Evolutionary conservation across 2,888 invertebrate genomes (phyloP).

Genomic region (Abrostola triplasia): DNA sequence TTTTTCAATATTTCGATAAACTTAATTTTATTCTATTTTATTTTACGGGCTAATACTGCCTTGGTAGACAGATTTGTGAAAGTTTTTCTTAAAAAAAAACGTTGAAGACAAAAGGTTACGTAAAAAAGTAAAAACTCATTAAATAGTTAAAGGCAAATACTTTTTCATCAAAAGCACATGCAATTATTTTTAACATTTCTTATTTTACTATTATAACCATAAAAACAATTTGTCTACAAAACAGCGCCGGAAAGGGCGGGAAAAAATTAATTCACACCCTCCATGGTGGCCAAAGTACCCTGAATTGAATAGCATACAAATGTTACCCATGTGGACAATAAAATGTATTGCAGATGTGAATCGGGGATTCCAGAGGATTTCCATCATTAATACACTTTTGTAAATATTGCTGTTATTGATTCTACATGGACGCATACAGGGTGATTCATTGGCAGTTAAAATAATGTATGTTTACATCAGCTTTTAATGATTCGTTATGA

Average conservation of each 20-base stretch:
- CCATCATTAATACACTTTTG: constrained; percentile 69
- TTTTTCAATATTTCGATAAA: too few species aligned
- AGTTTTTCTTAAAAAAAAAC: neutral
- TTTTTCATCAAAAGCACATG: constrained; percentile 9
- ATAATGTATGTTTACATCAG: constrained; percentile 38
- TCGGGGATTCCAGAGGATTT: constrained; percentile 61
- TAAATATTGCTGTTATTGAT: constrained; percentile 62
- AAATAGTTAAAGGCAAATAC: neutral
- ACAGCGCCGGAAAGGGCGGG: constrained; percentile 28
- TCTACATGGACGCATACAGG: constrained; percentile 38
- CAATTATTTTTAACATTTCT: too few species aligned
- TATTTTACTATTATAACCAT: constrained; percentile 5
- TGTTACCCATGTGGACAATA: constrained; percentile 73
- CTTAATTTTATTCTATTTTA: too few species aligned
- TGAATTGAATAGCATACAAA: constrained; percentile 63
- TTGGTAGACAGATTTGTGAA: neutral
- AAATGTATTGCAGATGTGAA: constrained; percentile 64
- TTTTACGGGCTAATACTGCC: too few species aligned
- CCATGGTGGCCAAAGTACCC: constrained; percentile 48
- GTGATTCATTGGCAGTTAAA: constrained; percentile 45
- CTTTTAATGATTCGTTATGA: constrained; percentile 28
- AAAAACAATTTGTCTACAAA: constrained; percentile 35
- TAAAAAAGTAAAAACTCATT: neutral
- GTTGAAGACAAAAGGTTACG: too few species aligned
- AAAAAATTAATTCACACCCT: constrained; percentile 51